Percentiles rank a stretch among this genome's conserved stretches.
Evolutionary conservation across 2,797 vertebrate species (phyloP).

Genomic region (Oceanodroma leucorhoa): DNA sequence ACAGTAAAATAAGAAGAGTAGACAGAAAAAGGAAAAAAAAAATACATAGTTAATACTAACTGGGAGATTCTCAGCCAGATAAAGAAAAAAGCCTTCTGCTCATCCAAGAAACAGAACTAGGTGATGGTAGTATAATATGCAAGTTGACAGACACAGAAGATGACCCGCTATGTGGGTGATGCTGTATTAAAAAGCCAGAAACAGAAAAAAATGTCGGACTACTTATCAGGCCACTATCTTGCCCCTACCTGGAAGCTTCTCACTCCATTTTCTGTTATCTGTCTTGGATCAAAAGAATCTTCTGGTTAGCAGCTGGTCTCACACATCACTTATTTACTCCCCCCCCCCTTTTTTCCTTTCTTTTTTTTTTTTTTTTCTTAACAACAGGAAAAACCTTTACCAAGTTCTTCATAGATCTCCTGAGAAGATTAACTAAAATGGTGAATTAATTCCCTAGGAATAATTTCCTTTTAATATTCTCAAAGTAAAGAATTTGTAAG

Average conservation of each 20-base stretch:
- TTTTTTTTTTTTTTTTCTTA: background rate
- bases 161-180: background rate
- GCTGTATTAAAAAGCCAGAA: background rate
- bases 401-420: background rate
- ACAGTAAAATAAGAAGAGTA: background rate
- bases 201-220: too few relatives aligned
- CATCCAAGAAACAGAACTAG: background rate
- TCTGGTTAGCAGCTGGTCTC: background rate
- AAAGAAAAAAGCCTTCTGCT: background rate
- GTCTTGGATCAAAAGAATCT: background rate
- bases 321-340: background rate
- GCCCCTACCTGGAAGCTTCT: background rate
- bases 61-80: background rate
- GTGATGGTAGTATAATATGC: background rate
- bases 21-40: background rate
- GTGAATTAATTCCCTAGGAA: background rate
- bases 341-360: fast-evolving
- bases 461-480: background rate
- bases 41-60: background rate
- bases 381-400: background rate
- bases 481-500: background rate
- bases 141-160: background rate
- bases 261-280: background rate
- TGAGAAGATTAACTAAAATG: background rate
- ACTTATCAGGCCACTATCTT: background rate